Evolutionary conservation across 2,113 vertebrate species (phyloP), one percentile per base, ranked within the genome.

Genomic region (Nycticryphes semicollaris): DNA sequence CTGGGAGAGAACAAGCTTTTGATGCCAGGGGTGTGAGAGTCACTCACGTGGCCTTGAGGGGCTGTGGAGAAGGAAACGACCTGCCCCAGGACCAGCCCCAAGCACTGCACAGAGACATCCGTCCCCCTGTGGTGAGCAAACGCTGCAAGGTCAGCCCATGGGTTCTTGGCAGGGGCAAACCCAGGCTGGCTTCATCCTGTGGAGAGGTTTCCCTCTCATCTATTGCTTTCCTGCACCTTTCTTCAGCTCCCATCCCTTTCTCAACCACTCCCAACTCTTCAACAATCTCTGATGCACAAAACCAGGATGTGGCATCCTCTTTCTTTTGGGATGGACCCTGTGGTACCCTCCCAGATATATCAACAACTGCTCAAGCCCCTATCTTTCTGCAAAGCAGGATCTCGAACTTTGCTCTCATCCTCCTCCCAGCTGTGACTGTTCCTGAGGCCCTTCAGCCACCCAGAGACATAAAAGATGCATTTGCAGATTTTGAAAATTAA

Each of bases 401-500:
- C 93, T 98, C 96, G 95, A 90, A 98, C 96, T 97, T 97, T 76
- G 78, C 78, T 97, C 53, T 97, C 96, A 93, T 96, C 97, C 93
- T 98, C 87, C 90, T 96, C 95, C 96, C 22, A 54, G 91, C 86
- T 97, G 93, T 2, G 83, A 90, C 96, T 77, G 93, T 92, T 98
- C 97, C 69, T 77, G 75, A 97, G 96, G 97, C 97, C 95, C 94
- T 96, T 96, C 97, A 98, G 97, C 97, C 91, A 98, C 57, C 53
- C 43, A 77, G 95, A 97, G 97, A 98, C 97, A 98, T 98, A 98
- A 98, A 98, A 98, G 98, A 98, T 98, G 98, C 98, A 98, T 98
- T 98, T 98, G 97, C 98, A 98, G 98, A 97, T 98, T 98, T 97
- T 97, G 97, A 97, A 98, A 98, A 98, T 98, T 98, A 98, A 98